Evolutionary conservation across 1,140 invertebrate genomes (phyloP).

Genomic region (Arion vulgaris): DNA sequence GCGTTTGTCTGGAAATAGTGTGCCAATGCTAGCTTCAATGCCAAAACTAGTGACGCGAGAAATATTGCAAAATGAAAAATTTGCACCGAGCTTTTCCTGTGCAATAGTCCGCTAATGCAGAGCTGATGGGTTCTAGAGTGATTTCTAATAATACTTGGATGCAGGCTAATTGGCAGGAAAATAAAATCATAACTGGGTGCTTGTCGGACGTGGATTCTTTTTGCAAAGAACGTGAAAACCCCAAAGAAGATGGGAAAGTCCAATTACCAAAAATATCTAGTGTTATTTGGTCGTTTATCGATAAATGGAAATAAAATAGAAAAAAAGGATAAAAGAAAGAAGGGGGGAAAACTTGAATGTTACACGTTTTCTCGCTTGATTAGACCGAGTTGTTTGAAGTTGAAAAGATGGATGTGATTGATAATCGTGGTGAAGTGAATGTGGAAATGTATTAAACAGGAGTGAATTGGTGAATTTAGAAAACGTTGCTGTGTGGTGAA

Average conservation of each 20-base stretch:
- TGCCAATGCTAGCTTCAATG: background rate
- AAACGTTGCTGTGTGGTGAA: too few species aligned
- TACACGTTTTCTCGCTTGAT: background rate
- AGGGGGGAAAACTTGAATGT: background rate
- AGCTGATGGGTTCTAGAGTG: background rate
- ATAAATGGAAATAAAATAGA: background rate
- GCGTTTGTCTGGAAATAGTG: background rate
- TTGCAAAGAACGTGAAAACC: background rate
- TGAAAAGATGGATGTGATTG: background rate
- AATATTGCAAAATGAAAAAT: constrained; percentile 6
- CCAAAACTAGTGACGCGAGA: background rate
- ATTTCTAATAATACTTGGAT: constrained; percentile 9
- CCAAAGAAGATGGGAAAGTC: background rate
- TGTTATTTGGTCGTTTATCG: background rate
- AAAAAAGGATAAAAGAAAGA: background rate
- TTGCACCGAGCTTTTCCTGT: background rate
- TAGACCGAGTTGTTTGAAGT: background rate
- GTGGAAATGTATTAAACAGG: too few species aligned
- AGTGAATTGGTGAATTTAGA: too few species aligned
- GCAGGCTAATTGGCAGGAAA: constrained; percentile 28
- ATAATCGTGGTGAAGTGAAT: background rate
- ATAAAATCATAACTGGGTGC: constrained; percentile 23
- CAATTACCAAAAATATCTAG: background rate
- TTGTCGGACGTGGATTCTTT: background rate
- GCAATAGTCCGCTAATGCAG: constrained; percentile 16